Evolutionary conservation across 2,113 vertebrate species (phyloP).

Genomic region (Poeciliopsis prolifica): DNA sequence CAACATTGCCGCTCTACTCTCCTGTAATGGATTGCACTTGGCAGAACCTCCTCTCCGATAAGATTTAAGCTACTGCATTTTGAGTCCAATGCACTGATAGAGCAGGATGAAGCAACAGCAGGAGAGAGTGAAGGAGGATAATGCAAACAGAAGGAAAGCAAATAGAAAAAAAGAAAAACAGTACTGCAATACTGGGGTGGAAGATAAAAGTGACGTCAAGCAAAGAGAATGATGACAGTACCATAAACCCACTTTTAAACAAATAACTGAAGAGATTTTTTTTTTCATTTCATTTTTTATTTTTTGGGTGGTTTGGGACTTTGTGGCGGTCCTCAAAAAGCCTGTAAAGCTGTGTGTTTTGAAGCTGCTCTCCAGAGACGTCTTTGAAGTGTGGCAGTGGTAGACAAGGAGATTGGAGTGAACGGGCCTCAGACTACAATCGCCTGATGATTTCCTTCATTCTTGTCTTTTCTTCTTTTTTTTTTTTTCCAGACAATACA

Average conservation of each 20-base stretch:
- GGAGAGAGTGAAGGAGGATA: slow-evolving; percentile 50
- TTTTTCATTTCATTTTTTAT: slow-evolving; percentile 61
- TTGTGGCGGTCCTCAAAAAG: slow-evolving; percentile 48
- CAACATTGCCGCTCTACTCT: slow-evolving; percentile 21
- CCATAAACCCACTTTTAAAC: slow-evolving; percentile 61
- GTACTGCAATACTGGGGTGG: slow-evolving; percentile 22
- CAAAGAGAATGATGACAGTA: slow-evolving; percentile 16
- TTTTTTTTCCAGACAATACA: slow-evolving; percentile 10
- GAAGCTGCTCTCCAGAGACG: slow-evolving; percentile 54
- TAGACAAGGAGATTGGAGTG: slow-evolving; percentile 34
- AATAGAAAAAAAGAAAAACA: slow-evolving; percentile 47
- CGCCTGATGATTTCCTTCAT: slow-evolving; percentile 46
- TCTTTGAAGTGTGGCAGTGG: slow-evolving; percentile 60
- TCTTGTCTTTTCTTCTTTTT: slow-evolving; percentile 21
- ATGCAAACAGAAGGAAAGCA: slow-evolving; percentile 42
- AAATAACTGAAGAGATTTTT: slow-evolving; percentile 60
- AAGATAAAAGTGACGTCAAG: slow-evolving; percentile 61
- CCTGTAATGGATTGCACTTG: slow-evolving; percentile 45
- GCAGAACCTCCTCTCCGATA: slow-evolving; percentile 49
- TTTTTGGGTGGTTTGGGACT: slow-evolving; percentile 58
- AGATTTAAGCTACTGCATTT: slow-evolving; percentile 62
- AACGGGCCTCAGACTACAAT: slow-evolving; percentile 54
- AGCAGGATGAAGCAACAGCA: slow-evolving; percentile 46
- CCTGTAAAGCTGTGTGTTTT: slow-evolving; percentile 56
- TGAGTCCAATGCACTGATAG: slow-evolving; percentile 52